Conservation (phyloP, 2,888 invertebrate species). For the Melitaea athalia region DNA sequence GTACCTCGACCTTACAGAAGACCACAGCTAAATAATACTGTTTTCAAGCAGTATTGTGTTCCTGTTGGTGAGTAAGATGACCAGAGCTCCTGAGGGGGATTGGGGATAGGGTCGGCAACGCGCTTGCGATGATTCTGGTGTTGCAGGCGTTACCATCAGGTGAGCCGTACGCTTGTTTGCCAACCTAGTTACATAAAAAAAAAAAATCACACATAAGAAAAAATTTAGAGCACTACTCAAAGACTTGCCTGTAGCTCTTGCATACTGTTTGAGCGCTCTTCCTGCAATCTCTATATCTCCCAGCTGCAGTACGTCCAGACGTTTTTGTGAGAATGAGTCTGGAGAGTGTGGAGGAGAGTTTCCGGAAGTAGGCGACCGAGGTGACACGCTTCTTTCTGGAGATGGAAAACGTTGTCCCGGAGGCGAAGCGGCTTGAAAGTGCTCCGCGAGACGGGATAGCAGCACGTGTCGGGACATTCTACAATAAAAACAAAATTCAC, state of each 20-base stretch:
- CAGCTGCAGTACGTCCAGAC: conserved; percentile 67
- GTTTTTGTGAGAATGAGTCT: conserved; percentile 59
- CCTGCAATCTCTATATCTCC: conserved; percentile 76
- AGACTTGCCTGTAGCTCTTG: conserved; percentile 71
- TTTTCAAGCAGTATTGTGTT: too few species aligned
- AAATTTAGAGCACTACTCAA: background rate
- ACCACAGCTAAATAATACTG: too few species aligned
- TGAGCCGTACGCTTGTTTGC: too few species aligned
- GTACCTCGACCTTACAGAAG: too few species aligned
- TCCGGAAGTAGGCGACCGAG: conserved; percentile 60
- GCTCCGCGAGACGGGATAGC: conserved; percentile 74
- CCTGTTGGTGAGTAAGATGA: too few species aligned
- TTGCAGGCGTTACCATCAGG: too few species aligned
- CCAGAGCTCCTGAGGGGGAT: too few species aligned
- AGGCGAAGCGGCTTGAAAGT: conserved; percentile 70
- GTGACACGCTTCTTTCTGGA: conserved; percentile 70
- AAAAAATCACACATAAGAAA: background rate
- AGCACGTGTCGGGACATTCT: conserved; percentile 78
- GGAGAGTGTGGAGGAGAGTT: conserved; percentile 67
- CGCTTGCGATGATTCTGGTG: too few species aligned
- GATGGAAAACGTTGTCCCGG: conserved; percentile 68
- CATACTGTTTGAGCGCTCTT: conserved; percentile 76
- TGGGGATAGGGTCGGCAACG: too few species aligned
- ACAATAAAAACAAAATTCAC: conserved; percentile 7
- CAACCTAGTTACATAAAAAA: too few species aligned